These are phyloP conservation scores for Polypedilum pembai DNA, from an alignment of 1,140 invertebrate genomes.

Conservation along the genomic window DNA sequence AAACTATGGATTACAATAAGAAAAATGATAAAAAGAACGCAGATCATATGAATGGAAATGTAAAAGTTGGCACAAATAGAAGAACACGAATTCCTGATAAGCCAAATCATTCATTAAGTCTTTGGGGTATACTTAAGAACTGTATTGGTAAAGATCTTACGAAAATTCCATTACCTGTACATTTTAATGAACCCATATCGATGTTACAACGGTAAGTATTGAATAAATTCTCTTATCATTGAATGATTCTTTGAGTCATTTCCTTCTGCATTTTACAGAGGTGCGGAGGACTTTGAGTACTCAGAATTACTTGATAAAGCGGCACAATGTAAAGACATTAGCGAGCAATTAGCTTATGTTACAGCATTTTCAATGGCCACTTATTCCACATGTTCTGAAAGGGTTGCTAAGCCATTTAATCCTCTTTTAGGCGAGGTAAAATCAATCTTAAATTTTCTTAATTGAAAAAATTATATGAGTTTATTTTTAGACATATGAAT, in stretches of 20 bases:
- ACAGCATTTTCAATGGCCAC: conserved; percentile 77
- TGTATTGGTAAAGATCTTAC: conserved; percentile 12
- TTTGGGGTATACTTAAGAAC: not conserved
- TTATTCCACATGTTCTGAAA: conserved; percentile 68
- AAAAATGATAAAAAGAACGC: not conserved
- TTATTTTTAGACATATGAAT: conserved; percentile 64
- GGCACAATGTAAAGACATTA: conserved; percentile 51
- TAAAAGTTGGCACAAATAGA: not conserved
- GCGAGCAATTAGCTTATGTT: conserved; percentile 66
- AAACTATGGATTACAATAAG: conserved; percentile 18
- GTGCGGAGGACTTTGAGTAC: conserved; percentile 74
- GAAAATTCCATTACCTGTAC: conserved; percentile 58
- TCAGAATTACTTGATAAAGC: conserved; percentile 70
- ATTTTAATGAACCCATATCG: conserved; percentile 79
- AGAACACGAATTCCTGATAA: not conserved
- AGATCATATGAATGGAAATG: not conserved
- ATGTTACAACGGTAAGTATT: conserved; percentile 58
- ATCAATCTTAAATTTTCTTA: too few relatives aligned
- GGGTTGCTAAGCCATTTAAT: conserved; percentile 83
- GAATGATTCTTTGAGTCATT: conserved; percentile 21
- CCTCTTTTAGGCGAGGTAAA: conserved; percentile 64
- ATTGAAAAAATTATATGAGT: too few relatives aligned
- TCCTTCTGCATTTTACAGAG: conserved; percentile 17
- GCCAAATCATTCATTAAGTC: not conserved
- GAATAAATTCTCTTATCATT: not conserved